phyloP scores from a whole-genome alignment of 2,113 vertebrate genomes.

The Acrocephalus arundinaceus region DNA sequence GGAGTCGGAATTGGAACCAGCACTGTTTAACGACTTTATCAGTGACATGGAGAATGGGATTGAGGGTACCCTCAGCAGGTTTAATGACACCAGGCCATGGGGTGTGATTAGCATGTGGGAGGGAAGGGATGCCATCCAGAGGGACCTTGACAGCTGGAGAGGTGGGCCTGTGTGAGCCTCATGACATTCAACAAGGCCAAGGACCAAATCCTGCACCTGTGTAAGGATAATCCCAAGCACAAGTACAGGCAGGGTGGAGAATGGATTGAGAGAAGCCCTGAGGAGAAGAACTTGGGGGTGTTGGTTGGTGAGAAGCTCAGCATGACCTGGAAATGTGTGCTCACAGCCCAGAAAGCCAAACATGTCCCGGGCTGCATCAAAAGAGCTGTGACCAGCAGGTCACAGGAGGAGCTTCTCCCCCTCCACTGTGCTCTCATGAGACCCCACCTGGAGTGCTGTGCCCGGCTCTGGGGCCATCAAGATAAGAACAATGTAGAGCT shows the following conservation, averaged over 20 bases:
- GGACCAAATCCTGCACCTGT: background rate
- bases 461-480: background rate
- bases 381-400: background rate
- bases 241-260: background rate
- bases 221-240: background rate
- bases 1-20: background rate
- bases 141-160: background rate
- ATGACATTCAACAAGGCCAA: background rate
- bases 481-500: background rate
- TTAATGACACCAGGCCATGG: background rate
- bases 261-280: background rate
- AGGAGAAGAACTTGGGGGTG: background rate
- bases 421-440: background rate
- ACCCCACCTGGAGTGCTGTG: background rate
- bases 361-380: background rate
- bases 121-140: background rate
- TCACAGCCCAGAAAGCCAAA: background rate
- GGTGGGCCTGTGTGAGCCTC: background rate
- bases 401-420: background rate
- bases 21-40: background rate
- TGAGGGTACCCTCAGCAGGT: rapidly evolving
- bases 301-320: background rate
- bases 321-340: background rate
- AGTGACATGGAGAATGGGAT: background rate
- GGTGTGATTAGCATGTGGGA: background rate